phyloP scores from a whole-genome alignment of 2,888 invertebrate genomes.

The Resseliella maxima region DNA sequence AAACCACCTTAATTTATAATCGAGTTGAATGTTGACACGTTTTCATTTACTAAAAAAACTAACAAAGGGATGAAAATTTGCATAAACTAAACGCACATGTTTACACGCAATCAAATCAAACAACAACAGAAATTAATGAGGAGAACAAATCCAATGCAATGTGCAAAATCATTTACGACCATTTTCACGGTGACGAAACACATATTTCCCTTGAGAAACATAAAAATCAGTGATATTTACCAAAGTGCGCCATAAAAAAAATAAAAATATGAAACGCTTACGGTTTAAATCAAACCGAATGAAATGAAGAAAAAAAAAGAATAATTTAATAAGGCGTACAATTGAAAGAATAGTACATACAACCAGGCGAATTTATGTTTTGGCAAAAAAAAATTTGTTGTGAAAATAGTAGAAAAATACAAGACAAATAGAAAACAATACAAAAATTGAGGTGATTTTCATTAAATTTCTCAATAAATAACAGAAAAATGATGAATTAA shows the following conservation, averaged over 20 bases:
- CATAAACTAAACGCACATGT: neutral
- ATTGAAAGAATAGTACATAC: neutral
- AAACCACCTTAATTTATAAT: neutral
- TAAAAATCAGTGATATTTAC: constrained; percentile 58
- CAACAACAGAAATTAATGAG: neutral
- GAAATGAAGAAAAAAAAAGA: neutral
- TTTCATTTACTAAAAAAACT: neutral
- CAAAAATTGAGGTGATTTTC: too few species aligned
- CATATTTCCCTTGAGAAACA: constrained; percentile 34
- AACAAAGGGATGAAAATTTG: neutral
- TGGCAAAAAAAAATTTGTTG: neutral
- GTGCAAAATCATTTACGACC: neutral
- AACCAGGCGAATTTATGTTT: neutral
- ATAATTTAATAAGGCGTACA: neutral
- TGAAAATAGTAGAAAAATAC: too few species aligned
- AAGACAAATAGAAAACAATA: too few species aligned
- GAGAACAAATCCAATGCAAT: neutral
- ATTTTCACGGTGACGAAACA: neutral
- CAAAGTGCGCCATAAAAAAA: constrained; percentile 9
- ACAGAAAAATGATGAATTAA: too few species aligned
- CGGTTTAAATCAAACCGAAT: neutral
- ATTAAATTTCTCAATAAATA: too few species aligned
- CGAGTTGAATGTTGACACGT: neutral
- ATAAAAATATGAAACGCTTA: neutral
- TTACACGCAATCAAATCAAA: neutral